Evolutionary conservation across 2,797 vertebrate species (phyloP).

Genomic region (Macropus fuliginosus): DNA sequence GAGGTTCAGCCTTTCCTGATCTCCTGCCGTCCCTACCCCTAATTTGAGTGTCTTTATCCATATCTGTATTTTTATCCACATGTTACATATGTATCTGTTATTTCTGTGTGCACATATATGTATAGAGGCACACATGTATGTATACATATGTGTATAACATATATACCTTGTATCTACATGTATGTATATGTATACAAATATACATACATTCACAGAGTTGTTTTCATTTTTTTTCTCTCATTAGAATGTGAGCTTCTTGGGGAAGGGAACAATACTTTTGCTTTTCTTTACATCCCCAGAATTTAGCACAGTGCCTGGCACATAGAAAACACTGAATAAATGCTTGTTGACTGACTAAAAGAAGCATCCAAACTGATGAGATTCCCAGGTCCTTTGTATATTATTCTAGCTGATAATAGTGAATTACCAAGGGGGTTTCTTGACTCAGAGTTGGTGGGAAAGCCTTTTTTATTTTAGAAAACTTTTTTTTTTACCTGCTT

Average conservation of each 20-base stretch:
- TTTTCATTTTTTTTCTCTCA: neutral
- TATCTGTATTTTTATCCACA: neutral
- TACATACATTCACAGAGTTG: neutral
- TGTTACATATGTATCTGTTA: neutral
- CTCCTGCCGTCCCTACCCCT: too few relatives aligned
- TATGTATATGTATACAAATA: neutral
- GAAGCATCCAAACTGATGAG: neutral
- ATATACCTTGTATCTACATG: too few relatives aligned
- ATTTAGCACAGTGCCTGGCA: too few relatives aligned
- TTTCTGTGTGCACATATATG: too few relatives aligned
- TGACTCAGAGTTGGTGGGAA: neutral
- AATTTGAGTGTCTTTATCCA: neutral
- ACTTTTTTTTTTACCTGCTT: neutral
- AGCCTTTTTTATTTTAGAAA: neutral
- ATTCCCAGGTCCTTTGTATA: neutral
- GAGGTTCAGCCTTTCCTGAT: neutral
- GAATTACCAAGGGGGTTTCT: neutral
- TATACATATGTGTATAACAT: neutral
- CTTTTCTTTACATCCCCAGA: too few relatives aligned
- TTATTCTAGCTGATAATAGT: neutral
- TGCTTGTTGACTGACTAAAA: neutral
- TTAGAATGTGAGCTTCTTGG: neutral
- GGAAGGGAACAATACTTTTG: too few relatives aligned
- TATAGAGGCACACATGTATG: too few relatives aligned
- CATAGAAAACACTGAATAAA: too few relatives aligned